These are phyloP conservation scores for Rhinoptilus africanus DNA, from an alignment of 2,113 vertebrate species.

Conservation along the genomic window DNA sequence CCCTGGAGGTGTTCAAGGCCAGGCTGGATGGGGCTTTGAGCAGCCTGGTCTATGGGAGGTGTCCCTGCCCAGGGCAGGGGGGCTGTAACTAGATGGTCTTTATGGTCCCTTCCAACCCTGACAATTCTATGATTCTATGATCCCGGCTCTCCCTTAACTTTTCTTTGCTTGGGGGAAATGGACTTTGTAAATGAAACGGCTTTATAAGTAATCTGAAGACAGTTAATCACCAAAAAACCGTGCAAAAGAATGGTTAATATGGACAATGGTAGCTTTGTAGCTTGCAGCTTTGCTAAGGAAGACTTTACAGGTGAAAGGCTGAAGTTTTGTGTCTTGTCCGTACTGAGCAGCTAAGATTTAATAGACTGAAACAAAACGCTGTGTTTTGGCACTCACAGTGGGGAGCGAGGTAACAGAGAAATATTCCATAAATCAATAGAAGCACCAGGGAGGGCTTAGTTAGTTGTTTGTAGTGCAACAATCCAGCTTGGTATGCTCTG, in stretches of 20 bases:
- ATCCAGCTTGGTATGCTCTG: not conserved
- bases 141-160: not conserved
- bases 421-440: not conserved
- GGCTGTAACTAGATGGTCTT: too few relatives aligned
- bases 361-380: not conserved
- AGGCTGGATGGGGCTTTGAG: too few relatives aligned
- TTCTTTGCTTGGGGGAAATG: not conserved
- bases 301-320: not conserved
- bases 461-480: not conserved
- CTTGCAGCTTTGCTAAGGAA: not conserved
- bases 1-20: too few relatives aligned
- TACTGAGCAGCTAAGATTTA: not conserved
- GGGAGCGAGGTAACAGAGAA: not conserved
- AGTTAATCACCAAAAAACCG: not conserved
- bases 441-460: not conserved
- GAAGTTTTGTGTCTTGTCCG: not conserved
- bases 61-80: too few relatives aligned
- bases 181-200: not conserved
- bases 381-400: not conserved
- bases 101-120: too few relatives aligned
- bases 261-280: not conserved
- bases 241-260: not conserved
- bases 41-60: too few relatives aligned
- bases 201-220: not conserved
- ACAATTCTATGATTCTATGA: too few relatives aligned